A percentile compares a stretch with the other conserved stretches of the same genome.
These are phyloP conservation scores for Trichonephila inaurata DNA, from an alignment of 1,140 invertebrate genomes.

Conservation along the genomic window DNA sequence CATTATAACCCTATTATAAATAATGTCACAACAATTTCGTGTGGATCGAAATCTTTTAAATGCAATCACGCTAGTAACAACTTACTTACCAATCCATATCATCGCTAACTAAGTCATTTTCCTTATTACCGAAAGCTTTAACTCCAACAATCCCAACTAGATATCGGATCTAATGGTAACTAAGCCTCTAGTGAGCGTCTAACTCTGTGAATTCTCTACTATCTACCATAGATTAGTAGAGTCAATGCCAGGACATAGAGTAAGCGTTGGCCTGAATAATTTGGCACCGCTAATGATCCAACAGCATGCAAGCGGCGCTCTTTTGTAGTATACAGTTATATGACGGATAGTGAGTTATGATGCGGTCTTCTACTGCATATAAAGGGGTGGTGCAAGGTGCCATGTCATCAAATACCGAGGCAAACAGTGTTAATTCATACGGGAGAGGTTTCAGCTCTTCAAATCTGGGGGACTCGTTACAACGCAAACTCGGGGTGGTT, in stretches of 20 bases:
- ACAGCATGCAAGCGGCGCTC: neutral
- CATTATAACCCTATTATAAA: no score
- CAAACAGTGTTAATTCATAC: constrained; percentile 10
- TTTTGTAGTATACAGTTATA: neutral
- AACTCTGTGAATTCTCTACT: constrained; percentile 37
- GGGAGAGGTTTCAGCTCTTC: neutral
- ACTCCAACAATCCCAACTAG: neutral
- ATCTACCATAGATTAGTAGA: constrained; percentile 47
- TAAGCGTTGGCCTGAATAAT: constrained; percentile 63
- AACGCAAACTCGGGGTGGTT: neutral
- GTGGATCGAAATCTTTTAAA: no score
- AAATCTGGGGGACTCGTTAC: neutral
- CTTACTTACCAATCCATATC: neutral
- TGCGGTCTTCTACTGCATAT: neutral
- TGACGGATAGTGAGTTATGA: neutral
- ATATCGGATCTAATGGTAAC: neutral
- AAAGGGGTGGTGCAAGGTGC: neutral
- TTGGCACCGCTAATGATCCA: constrained; percentile 50
- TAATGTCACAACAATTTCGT: no score
- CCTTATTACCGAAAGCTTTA: neutral
- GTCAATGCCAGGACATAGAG: neutral
- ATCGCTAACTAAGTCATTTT: neutral
- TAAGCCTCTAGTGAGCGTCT: constrained; percentile 21
- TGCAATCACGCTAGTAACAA: neutral
- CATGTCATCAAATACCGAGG: constrained; percentile 7